phyloP scores from a whole-genome alignment of 2,888 invertebrate species.

The Pediacus dermestoides region DNA sequence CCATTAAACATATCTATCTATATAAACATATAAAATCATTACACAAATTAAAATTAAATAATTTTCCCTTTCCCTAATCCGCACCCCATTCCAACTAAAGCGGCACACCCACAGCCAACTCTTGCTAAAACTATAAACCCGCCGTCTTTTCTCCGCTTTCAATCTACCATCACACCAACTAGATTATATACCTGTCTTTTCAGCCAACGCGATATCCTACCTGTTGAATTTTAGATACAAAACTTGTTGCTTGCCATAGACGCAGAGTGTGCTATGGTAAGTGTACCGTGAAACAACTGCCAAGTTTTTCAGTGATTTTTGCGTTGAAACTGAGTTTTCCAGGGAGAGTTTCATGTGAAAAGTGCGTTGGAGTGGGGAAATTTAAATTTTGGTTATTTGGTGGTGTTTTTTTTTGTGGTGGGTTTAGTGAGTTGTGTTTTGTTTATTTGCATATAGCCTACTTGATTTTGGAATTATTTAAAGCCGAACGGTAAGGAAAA shows the following conservation, averaged over 20 bases:
- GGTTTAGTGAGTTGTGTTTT: too few relatives aligned
- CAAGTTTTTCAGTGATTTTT: constrained; percentile 1
- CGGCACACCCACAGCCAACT: neutral
- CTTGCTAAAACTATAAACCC: too few relatives aligned
- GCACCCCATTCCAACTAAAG: neutral
- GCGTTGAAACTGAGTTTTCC: too few relatives aligned
- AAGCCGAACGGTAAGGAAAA: too few relatives aligned
- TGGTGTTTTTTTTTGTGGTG: too few relatives aligned
- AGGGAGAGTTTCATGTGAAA: too few relatives aligned
- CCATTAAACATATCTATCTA: constrained; percentile 1
- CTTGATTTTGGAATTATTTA: too few relatives aligned
- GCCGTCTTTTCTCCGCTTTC: neutral
- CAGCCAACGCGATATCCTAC: constrained; percentile 9
- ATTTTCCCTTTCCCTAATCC: constrained; percentile 9
- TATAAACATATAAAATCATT: constrained; percentile 6
- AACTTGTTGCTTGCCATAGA: too few relatives aligned
- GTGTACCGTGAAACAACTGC: constrained; percentile 9
- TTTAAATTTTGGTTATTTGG: too few relatives aligned
- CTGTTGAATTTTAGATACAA: constrained; percentile 10
- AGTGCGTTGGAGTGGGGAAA: too few relatives aligned
- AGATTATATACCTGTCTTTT: constrained; percentile 3
- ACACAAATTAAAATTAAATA: constrained; percentile 9
- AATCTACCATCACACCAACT: constrained; percentile 2
- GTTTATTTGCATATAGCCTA: too few relatives aligned
- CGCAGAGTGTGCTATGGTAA: constrained; percentile 7